These are phyloP conservation scores for Galeopterus variegatus DNA, from an alignment of 2,113 vertebrate species.

Conservation along the genomic window DNA sequence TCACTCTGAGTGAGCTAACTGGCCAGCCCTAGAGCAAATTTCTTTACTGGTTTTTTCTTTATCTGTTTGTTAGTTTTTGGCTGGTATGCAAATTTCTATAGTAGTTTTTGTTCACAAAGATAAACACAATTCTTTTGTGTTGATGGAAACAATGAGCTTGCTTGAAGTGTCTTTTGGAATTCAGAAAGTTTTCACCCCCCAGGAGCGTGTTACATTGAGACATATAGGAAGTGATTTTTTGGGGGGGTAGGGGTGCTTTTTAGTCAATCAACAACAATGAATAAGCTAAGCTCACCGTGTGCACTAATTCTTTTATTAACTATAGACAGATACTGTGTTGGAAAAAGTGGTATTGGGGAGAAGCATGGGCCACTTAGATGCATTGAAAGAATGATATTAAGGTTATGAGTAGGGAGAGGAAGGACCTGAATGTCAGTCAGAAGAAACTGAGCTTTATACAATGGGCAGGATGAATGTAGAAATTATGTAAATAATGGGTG, in stretches of 20 bases:
- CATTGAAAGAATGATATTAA: slow-evolving; percentile 18
- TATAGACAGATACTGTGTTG: slow-evolving; percentile 3
- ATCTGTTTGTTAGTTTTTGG: too few species aligned
- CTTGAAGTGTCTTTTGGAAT: slow-evolving; percentile 38
- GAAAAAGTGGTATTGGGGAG: neutral
- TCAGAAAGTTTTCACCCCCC: neutral
- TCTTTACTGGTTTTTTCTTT: too few species aligned
- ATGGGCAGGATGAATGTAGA: neutral
- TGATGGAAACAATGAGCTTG: slow-evolving; percentile 49
- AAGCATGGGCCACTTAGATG: neutral
- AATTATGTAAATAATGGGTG: neutral
- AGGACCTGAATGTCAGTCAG: neutral
- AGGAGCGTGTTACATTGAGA: slow-evolving; percentile 10
- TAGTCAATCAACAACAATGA: slow-evolving; percentile 41
- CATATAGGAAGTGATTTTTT: neutral
- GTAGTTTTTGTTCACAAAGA: slow-evolving; percentile 51
- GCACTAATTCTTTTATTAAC: neutral
- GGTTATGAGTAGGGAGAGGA: neutral
- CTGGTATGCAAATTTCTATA: neutral
- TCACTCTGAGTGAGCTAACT: too few species aligned
- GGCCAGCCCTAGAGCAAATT: too few species aligned
- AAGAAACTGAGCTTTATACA: neutral
- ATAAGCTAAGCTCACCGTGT: slow-evolving; percentile 47
- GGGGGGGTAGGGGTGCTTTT: neutral
- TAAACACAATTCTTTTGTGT: neutral